phyloP scores from a whole-genome alignment of 2,888 invertebrate species.

The Lepidocyrtoides sp. region DNA sequence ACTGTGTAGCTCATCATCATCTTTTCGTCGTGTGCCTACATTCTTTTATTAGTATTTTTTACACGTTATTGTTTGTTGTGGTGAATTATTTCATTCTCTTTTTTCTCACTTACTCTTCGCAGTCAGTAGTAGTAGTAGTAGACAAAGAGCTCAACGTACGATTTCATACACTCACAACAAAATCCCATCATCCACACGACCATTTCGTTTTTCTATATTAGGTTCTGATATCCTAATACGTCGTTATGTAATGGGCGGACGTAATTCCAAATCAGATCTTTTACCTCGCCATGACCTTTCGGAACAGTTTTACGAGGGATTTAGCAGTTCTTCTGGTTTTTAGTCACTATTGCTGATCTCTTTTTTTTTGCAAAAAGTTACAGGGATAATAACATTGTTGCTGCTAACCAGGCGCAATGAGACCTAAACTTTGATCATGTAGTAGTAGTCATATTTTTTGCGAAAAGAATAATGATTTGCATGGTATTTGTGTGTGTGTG shows the following conservation, averaged over 20 bases:
- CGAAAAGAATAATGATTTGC: conserved; percentile 39
- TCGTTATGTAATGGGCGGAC: conserved; percentile 84
- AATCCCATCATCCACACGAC: conserved; percentile 78
- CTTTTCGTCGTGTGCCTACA: conserved; percentile 50
- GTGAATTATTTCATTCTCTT: conserved; percentile 61
- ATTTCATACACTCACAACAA: conserved; percentile 31
- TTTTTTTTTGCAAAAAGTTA: conserved; percentile 42
- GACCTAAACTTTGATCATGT: conserved; percentile 13
- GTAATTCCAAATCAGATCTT: conserved; percentile 83
- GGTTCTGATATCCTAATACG: conserved; percentile 85
- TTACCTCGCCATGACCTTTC: conserved; percentile 85
- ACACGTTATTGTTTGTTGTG: conserved; percentile 63
- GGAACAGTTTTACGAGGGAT: conserved; percentile 79
- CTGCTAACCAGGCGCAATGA: conserved; percentile 69
- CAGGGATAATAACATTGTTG: conserved; percentile 43
- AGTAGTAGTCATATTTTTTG: conserved; percentile 36
- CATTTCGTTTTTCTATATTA: conserved; percentile 84
- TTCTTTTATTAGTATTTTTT: conserved; percentile 20
- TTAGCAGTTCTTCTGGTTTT: conserved; percentile 80
- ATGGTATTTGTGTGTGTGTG: conserved; percentile 1
- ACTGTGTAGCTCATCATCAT: conserved; percentile 7
- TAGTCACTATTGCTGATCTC: conserved; percentile 25
- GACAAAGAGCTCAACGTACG: conserved; percentile 25
- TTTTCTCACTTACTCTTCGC: conserved; percentile 28
- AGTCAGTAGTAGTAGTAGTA: conserved; percentile 33